Base-by-base conservation (phyloP, 1,140 invertebrate species). In the Ips typographus region DNA sequence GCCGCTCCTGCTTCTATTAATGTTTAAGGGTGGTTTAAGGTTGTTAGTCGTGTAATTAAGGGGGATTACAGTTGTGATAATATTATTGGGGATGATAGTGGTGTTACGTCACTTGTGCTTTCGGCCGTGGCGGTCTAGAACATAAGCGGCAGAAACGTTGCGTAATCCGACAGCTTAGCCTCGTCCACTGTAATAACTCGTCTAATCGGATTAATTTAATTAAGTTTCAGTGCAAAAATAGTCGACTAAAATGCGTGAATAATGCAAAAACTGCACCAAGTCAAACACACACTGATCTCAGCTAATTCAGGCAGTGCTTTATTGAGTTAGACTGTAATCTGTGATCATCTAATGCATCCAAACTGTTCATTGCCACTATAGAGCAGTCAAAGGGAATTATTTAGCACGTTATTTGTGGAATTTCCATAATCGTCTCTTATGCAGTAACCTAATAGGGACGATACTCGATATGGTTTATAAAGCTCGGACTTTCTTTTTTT, bases 21-120 rank as follows among this genome's bases (percentile, higher is more conserved):
- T 71, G 62, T 71, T 71, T 71, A 66, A 66, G 69, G 69, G 69
- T 66, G 69, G 69, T 71, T 71, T 71, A 71, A 71, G 69, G 69
- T 71, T 71, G 69, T 71, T 71, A 71, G 69, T 64, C 64, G 56
- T 65, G 58, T 71, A 71, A 71, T 71, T 71, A 71, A 65, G 69
- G 69, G 63, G 69, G 69, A 71, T 71, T 71, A 71, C 69, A 60
- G 69, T 71, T 66, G 69, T 56, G 69, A 71, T 71, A 71, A 71
- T 71, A 70, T 70, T 70, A 64, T 70, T 70, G 68, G 68, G 68
- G 68, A 70, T 70, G 68, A 70, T 70, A 66, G 69, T 66, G 63
- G 64, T 71, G 63, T 71, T 71, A 66, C 69, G 58, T 66, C 69
- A 71, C 60, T 47, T 70, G 53, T 58, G 68, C 58, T 38, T 37